A percentile compares a stretch with the other conserved stretches of the same genome.
Conservation (phyloP, 2,113 vertebrate species). For the Ascaphus truei region DNA sequence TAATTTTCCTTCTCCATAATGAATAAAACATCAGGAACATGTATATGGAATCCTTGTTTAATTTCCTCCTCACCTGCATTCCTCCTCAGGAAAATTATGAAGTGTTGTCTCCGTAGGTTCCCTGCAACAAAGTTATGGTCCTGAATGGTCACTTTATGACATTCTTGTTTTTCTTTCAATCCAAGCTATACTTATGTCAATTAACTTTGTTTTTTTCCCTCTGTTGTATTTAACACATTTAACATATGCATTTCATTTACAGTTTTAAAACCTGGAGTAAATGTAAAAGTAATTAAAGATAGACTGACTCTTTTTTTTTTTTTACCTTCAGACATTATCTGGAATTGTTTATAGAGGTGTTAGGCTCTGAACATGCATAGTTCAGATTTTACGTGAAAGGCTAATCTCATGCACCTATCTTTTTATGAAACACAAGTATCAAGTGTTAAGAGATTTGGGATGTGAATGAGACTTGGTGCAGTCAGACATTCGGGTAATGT, state of each 20-base stretch:
- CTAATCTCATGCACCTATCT: conserved; percentile 33
- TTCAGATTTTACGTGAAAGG: conserved; percentile 32
- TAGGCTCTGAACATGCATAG: conserved; percentile 21
- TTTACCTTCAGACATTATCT: background rate
- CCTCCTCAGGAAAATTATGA: conserved; percentile 49
- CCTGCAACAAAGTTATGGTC: conserved; percentile 13
- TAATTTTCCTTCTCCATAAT: conserved; percentile 49
- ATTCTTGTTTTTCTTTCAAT: background rate
- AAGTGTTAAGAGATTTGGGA: conserved; percentile 22
- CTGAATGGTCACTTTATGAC: conserved; percentile 38
- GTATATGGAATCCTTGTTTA: conserved; percentile 48
- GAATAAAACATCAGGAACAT: conserved; percentile 58
- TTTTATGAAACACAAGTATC: conserved; percentile 33
- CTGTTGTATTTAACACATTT: background rate
- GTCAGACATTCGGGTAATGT: background rate
- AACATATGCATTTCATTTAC: conserved; percentile 28
- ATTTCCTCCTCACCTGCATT: conserved; percentile 54
- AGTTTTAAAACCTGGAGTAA: background rate
- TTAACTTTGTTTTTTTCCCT: background rate
- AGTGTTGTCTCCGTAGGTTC: conserved; percentile 42
- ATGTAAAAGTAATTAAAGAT: conserved; percentile 12
- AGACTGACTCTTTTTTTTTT: conserved; percentile 1
- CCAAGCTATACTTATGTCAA: background rate
- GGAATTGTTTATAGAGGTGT: conserved; percentile 34
- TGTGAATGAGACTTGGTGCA: background rate